phyloP scores from a whole-genome alignment of 1,140 invertebrate genomes.

The Sitodiplosis mosellana region DNA sequence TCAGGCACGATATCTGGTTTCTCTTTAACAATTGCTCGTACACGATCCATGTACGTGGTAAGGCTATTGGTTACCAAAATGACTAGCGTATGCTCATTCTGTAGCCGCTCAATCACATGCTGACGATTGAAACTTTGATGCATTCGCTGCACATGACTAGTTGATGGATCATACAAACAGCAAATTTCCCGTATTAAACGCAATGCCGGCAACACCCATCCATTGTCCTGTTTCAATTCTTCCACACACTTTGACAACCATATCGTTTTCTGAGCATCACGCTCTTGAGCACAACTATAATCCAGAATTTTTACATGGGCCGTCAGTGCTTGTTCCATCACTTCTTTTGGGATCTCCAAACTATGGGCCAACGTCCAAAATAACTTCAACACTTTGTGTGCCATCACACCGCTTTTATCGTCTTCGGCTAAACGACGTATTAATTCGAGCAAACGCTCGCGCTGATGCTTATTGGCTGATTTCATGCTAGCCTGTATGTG shows the following conservation, averaged over 20 bases:
- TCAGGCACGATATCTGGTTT: slow-evolving; percentile 63
- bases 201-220: slow-evolving; percentile 82
- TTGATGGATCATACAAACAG: slow-evolving; percentile 71
- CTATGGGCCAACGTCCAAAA: slow-evolving; percentile 96
- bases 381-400: slow-evolving; percentile 89
- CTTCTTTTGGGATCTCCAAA: slow-evolving; percentile 89
- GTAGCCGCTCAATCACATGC: slow-evolving; percentile 75
- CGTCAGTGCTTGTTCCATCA: slow-evolving; percentile 88
- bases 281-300: slow-evolving; percentile 90
- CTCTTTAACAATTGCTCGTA: slow-evolving; percentile 48
- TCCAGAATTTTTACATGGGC: slow-evolving; percentile 96
- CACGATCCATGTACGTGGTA: slow-evolving; percentile 77
- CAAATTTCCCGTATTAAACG: slow-evolving; percentile 95
- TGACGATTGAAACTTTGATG: slow-evolving; percentile 48
- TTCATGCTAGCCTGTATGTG: slow-evolving; percentile 70
- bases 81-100: slow-evolving; percentile 81
- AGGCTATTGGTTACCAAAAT: slow-evolving; percentile 88
- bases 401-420: slow-evolving; percentile 98
- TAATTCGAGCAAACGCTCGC: slow-evolving; percentile 87
- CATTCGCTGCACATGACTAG: slow-evolving; percentile 43
- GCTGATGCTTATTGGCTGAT: slow-evolving; percentile 86
- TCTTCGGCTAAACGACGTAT: slow-evolving; percentile 90
- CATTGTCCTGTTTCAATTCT: slow-evolving; percentile 69
- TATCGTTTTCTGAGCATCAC: slow-evolving; percentile 86
- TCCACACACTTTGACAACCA: slow-evolving; percentile 94